Evolutionary conservation across 2,888 invertebrate species (phyloP).

Genomic region (Silvanus unidentatus): DNA sequence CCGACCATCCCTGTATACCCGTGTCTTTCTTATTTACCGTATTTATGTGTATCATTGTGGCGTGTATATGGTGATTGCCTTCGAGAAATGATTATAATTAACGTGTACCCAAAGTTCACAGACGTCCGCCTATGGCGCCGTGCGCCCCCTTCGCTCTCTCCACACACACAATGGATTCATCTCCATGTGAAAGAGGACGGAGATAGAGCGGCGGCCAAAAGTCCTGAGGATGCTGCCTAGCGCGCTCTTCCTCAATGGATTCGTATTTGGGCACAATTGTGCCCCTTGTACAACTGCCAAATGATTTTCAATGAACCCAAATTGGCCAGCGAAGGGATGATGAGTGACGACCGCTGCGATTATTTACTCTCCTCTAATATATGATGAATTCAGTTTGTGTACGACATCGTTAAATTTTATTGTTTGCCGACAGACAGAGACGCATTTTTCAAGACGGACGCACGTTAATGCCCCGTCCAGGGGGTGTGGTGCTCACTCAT

Average conservation of each 20-base stretch:
- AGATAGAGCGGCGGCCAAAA: too few relatives aligned
- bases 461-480: too few relatives aligned
- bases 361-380: too few relatives aligned
- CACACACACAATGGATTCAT: background rate
- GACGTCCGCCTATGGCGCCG: conserved; percentile 44
- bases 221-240: too few relatives aligned
- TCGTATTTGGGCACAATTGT: conserved; percentile 8
- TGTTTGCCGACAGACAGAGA: conserved; percentile 25
- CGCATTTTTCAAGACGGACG: too few relatives aligned
- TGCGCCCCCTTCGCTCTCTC: conserved; percentile 18
- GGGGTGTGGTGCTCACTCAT: too few relatives aligned
- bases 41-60: conserved; percentile 30
- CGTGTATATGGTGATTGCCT: conserved; percentile 14
- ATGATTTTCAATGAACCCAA: conserved; percentile 34
- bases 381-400: too few relatives aligned
- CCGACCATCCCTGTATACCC: too few relatives aligned
- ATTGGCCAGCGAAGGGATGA: conserved; percentile 23
- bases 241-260: conserved; percentile 20
- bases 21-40: too few relatives aligned
- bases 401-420: conserved; percentile 32
- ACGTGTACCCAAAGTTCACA: conserved; percentile 33
- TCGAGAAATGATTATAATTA: conserved; percentile 43
- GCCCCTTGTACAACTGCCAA: conserved; percentile 23
- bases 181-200: background rate
- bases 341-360: too few relatives aligned